Base-by-base conservation (phyloP, 1,140 invertebrate genomes). In the Lasaia peninsularis region DNA sequence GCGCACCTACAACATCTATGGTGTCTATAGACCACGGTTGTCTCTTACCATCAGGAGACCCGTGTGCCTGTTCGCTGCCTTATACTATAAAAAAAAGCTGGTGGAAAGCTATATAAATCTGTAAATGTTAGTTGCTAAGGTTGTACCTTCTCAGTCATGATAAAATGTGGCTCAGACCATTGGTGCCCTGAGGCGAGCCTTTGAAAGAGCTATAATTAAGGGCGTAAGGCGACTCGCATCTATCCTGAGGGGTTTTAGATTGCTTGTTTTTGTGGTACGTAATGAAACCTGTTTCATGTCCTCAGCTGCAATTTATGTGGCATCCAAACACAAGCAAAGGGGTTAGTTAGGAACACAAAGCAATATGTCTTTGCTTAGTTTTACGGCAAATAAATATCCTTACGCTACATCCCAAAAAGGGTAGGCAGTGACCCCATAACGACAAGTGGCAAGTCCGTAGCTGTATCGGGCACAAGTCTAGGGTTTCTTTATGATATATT, bases 171-270 rank as follows among this genome's bases (percentile, higher is more conserved):
- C 40, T 48, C 18, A 18, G 40, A 16, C 16, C 40, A 48, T 16
- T 8, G 40, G 16, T 34, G 50, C 18, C 50, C 8, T 10, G 50
- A 52, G 28, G 34, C 21, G 10, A 55, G 37, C 12, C 58, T 20
- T 28, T 53, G 51, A 57, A 52, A 57, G 55, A 53, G 58, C 59
- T 60, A 52, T 65, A 62, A 65, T 65, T 62, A 62, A 62, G 59
- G 58, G 58, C 32, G 48, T 31, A 16, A 60, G 7, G 20, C 16
- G n/a, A 12, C 35, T n/a, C 49, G 18, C 35, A 50, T 32, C 18
- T 40, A 54, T 48, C 51, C 52, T 28, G 35, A 44, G 37, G 52
- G 44, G 35, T 14, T 37, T 18, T 48, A 20, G 11, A 48, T 48
- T 20, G 16, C 40, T 48, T 24, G 24, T 18, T 48, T 48, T 21